Base-by-base conservation (phyloP, 2,797 vertebrate species). In the Gymnothorax reevesii region DNA sequence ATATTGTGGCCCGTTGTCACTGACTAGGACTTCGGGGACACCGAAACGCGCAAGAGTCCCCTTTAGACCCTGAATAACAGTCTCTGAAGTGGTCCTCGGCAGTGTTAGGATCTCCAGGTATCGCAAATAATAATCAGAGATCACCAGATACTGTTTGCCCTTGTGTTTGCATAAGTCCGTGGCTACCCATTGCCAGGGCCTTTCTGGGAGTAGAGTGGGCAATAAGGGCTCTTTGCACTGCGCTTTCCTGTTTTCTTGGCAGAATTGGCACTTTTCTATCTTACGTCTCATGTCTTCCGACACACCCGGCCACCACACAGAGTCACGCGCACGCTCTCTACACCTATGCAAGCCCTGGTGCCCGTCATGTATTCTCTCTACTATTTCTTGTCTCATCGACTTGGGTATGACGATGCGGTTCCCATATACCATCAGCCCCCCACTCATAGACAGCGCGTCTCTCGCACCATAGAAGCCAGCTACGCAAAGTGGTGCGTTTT, bases 261-360 rank as follows among this genome's bases (percentile, higher is more conserved):
- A 33, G n/a, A 86, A 86, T 4, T 52, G 8, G 69, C 79, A 84
- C 42, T 17, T 77, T 62, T 75, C 60, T 15, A 57, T 25, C 4
- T 4, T 22, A 20, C 1, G 1, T 64, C 54, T 84, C 2, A 87
- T 84, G 20, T 84, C 54, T 6, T 17, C 25, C 1, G 83, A 82
- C 60, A 88, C 69, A 33, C 42, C 20, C 17, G 52, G 52, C 83
- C 86, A 83, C 85, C 83, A 83, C 83, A 88, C 87, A 6, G 75
- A 13, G 8, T 71, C 27, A 2, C 27, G 12, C 17, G 62, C 62
- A 2, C 17, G 5, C 2, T 64, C 62, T n/a, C 62, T 73, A 4
- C 82, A 71, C 59, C 84, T 87, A 33, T 62, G 77, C 73, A 82
- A 69, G 82, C 86, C 17, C 25, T 82, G 86, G 55, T 87, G 84